Percentiles rank a stretch among this genome's conserved stretches.
Evolutionary conservation across 1,140 invertebrate genomes (phyloP).

Genomic region (Pachypeltis micranthus): DNA sequence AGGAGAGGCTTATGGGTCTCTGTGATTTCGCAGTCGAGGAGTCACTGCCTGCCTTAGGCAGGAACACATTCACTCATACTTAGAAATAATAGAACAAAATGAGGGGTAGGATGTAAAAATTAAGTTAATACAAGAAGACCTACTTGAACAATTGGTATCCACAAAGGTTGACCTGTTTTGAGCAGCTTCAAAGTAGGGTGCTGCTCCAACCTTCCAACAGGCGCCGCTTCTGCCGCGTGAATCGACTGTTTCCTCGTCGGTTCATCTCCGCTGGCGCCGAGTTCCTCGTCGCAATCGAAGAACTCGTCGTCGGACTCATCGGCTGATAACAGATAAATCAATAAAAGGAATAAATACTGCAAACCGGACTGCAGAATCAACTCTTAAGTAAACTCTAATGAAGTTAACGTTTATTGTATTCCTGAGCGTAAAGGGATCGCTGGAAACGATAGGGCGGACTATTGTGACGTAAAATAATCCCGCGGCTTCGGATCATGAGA

Average conservation of each 20-base stretch:
- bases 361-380: too few species aligned
- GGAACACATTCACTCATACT: too few species aligned
- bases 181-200: conserved; percentile 54
- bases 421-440: too few species aligned
- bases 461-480: too few species aligned
- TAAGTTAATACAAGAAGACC: neutral
- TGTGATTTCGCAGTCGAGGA: too few species aligned
- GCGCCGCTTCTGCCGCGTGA: conserved; percentile 34
- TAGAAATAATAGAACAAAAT: too few species aligned
- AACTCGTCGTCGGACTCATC: conserved; percentile 61
- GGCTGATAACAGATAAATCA: conserved; percentile 17
- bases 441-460: too few species aligned
- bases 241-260: conserved; percentile 41
- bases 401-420: too few species aligned
- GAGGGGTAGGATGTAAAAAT: neutral
- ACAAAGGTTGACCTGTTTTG: conserved; percentile 57
- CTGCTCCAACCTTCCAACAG: conserved; percentile 57
- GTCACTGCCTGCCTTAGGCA: too few species aligned
- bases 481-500: too few species aligned
- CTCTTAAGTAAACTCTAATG: too few species aligned
- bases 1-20: too few species aligned
- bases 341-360: neutral
- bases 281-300: conserved; percentile 64
- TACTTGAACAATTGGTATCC: conserved; percentile 77
- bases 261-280: conserved; percentile 36